Conservation (phyloP, 2,113 vertebrate species). For the Phylloscopus whistleri region DNA sequence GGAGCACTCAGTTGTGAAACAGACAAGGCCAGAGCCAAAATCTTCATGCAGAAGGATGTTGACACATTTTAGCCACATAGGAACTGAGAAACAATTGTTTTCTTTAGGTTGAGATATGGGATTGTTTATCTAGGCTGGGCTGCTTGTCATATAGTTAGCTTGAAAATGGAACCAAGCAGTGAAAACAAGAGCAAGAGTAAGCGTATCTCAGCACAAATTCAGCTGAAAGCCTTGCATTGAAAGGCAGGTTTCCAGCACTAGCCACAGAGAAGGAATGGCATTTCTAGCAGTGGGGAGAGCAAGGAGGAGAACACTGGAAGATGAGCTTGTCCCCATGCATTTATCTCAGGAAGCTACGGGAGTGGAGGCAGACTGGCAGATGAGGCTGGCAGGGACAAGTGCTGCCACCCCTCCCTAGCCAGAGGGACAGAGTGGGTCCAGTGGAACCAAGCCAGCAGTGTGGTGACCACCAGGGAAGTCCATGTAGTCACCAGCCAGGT, state of each 20-base stretch:
- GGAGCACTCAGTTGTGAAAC: background rate
- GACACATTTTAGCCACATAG: background rate
- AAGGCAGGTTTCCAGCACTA: background rate
- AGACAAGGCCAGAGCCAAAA: background rate
- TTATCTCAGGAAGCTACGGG: background rate
- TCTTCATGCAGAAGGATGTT: background rate
- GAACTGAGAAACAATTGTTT: background rate
- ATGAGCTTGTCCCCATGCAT: background rate
- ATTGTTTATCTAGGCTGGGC: background rate
- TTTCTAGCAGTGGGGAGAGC: background rate
- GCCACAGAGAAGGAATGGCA: background rate
- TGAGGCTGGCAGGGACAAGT: background rate
- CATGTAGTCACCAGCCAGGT: accelerated
- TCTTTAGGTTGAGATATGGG: background rate
- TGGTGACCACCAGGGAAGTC: background rate
- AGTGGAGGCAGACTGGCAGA: background rate
- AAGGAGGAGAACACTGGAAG: background rate
- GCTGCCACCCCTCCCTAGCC: background rate
- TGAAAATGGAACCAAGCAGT: background rate
- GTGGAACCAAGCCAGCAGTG: background rate
- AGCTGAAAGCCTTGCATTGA: background rate
- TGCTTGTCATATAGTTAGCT: background rate
- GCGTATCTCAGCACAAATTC: background rate
- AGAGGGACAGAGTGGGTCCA: background rate
- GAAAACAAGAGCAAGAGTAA: background rate